Base-by-base conservation (phyloP, 2,888 invertebrate species). In the Neocrepidodera transversa region DNA sequence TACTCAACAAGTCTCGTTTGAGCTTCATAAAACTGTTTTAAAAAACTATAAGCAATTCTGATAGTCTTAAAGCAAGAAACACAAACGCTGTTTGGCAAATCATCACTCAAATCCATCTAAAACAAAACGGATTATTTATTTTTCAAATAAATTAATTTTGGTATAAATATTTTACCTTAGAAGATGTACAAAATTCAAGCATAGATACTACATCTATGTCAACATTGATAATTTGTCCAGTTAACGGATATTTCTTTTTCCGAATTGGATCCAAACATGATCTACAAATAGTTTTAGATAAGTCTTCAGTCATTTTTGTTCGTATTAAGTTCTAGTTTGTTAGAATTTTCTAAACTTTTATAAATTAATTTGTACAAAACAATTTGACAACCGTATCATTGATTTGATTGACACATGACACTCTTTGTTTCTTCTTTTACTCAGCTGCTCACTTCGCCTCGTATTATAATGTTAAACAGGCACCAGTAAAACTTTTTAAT, bases 11-110 rank as follows among this genome's bases (percentile, higher is more conserved):
- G 51, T 28, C 40, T 26, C 7, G 38, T 16, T 51, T 51, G 51
- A 8, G 28, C 28, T 30, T 62, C 58, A 14, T 55, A 51, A 47
- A 58, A 62, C 8, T 38, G 54, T 52, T 58, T 50, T 2, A 62
- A 16, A 55, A 62, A 62, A 10, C 51, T 26, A 20, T 59, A 59
- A 0, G 55, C 48, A n/a, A 53, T 50, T 40, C 51, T 18, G n/a
- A 62, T 40, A 1, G 50, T 62, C 32, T 42, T 47, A 20, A 55
- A 54, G 40, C 62, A 62, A 5, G 47, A 45, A 6, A 35, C 18
- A n/a, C 62, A 62, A 26, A 62, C 40, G 10, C 40, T 51, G 17
- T 51, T 51, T 7, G 51, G 51, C 3, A 51, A n/a, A 18, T 40
- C 40, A 16, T 51, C 40, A 17, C 17, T 40, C 43, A 32, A n/a